phyloP scores from a whole-genome alignment of 1,140 invertebrate species.

The Caerostris darwini region DNA sequence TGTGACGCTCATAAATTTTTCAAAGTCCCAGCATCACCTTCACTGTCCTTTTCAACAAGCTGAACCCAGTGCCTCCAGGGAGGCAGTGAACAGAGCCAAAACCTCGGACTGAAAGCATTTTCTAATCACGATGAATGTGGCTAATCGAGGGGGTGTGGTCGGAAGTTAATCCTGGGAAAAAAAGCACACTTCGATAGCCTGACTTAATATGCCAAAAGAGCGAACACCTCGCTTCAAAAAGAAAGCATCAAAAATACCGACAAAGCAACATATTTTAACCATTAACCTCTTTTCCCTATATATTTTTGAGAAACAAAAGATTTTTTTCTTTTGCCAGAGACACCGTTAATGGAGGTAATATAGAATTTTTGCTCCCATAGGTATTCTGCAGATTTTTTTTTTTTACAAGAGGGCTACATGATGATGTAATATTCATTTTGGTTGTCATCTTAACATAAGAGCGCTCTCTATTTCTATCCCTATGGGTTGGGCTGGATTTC shows the following conservation, averaged over 20 bases:
- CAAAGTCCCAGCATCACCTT: constrained; percentile 22
- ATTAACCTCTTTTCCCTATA: constrained; percentile 72
- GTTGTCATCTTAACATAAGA: constrained; percentile 51
- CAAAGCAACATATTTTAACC: constrained; percentile 76
- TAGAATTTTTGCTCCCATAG: constrained; percentile 65
- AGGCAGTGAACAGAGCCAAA: constrained; percentile 62
- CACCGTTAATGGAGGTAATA: constrained; percentile 70
- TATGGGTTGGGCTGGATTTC: constrained; percentile 16
- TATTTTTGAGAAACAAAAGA: constrained; percentile 73
- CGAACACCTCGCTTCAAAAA: constrained; percentile 54
- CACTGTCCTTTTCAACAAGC: constrained; percentile 71
- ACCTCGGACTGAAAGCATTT: constrained; percentile 71
- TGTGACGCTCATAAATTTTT: constrained; percentile 49
- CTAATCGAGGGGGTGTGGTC: constrained; percentile 75
- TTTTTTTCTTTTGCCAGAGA: constrained; percentile 43
- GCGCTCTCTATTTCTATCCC: background rate
- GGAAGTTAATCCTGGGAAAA: constrained; percentile 50
- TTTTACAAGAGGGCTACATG: background rate
- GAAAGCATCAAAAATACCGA: constrained; percentile 71
- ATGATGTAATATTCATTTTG: constrained; percentile 58
- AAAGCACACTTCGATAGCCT: constrained; percentile 46
- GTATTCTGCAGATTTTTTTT: constrained; percentile 50
- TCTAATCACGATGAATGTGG: constrained; percentile 75
- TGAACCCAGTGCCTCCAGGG: constrained; percentile 34
- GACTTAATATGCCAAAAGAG: constrained; percentile 59